Evolutionary conservation across 2,113 vertebrate species (phyloP).

Genomic region (Cyprinus carpio): DNA sequence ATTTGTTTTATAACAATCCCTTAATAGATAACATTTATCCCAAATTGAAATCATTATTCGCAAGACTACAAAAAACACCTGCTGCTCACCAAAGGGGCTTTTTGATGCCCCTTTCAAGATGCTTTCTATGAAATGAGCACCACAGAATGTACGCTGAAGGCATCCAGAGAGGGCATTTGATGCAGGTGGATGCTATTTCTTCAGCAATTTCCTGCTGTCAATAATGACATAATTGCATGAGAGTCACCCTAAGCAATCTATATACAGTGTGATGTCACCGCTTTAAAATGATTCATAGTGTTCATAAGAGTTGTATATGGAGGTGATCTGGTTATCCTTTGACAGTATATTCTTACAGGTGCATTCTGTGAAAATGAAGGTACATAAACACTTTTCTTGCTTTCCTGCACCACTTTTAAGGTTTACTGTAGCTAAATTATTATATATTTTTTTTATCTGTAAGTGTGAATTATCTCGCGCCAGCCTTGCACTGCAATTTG

Average conservation of each 20-base stretch:
- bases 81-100: too few species aligned
- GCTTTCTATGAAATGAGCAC: background rate
- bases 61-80: background rate
- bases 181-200: slow-evolving; percentile 5
- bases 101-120: background rate
- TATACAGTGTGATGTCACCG: background rate
- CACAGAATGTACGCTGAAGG: background rate
- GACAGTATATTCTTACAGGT: background rate
- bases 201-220: background rate
- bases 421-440: background rate
- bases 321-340: background rate
- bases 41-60: background rate
- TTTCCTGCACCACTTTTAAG: slow-evolving; percentile 1
- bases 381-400: background rate
- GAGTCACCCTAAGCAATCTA: background rate
- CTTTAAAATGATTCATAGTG: slow-evolving; percentile 1
- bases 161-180: background rate
- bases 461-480: background rate
- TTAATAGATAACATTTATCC: background rate
- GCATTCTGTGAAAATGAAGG: background rate
- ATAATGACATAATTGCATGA: background rate
- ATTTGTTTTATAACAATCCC: background rate
- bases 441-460: background rate
- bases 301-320: background rate
- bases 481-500: slow-evolving; percentile 12